Evolutionary conservation across 2,113 vertebrate species (phyloP).

Genomic region (Scatophagus argus): DNA sequence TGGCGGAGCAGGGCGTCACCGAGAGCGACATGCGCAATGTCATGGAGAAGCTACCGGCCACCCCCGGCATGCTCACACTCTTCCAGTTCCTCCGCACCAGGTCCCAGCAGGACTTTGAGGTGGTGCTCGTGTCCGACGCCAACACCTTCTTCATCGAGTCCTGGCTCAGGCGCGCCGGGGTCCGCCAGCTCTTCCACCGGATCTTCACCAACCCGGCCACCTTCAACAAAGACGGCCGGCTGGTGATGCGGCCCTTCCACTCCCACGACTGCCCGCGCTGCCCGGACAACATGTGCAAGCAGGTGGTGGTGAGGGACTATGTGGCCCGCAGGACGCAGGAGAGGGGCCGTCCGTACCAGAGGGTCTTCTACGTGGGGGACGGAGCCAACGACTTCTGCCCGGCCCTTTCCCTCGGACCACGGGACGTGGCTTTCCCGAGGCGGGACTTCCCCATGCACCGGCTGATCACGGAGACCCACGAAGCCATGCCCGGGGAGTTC

Average conservation of each 20-base stretch:
- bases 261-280: slow-evolving; percentile 91
- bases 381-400: slow-evolving; percentile 99
- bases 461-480: slow-evolving; percentile 88
- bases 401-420: slow-evolving; percentile 79
- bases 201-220: slow-evolving; percentile 92
- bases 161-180: slow-evolving; percentile 85
- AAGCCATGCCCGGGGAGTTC: slow-evolving; percentile 87
- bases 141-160: slow-evolving; percentile 93
- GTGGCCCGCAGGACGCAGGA: slow-evolving; percentile 87
- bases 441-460: slow-evolving; percentile 94
- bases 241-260: slow-evolving; percentile 92
- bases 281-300: slow-evolving; percentile 97
- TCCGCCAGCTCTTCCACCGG: slow-evolving; percentile 88
- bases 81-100: slow-evolving; percentile 90
- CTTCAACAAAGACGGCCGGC: slow-evolving; percentile 88
- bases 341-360: slow-evolving; percentile 87
- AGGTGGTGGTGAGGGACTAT: slow-evolving; percentile 90
- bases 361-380: slow-evolving; percentile 93
- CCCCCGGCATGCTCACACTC: slow-evolving; percentile 90
- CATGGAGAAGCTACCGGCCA: slow-evolving; percentile 91
- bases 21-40: slow-evolving; percentile 84
- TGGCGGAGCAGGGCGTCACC: slow-evolving; percentile 91
- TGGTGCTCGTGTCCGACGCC: slow-evolving; percentile 94
- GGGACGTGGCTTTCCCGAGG: slow-evolving; percentile 91
- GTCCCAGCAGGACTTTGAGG: slow-evolving; percentile 89